Conservation (phyloP, 2,888 invertebrate species). For the Diploptera punctata region DNA sequence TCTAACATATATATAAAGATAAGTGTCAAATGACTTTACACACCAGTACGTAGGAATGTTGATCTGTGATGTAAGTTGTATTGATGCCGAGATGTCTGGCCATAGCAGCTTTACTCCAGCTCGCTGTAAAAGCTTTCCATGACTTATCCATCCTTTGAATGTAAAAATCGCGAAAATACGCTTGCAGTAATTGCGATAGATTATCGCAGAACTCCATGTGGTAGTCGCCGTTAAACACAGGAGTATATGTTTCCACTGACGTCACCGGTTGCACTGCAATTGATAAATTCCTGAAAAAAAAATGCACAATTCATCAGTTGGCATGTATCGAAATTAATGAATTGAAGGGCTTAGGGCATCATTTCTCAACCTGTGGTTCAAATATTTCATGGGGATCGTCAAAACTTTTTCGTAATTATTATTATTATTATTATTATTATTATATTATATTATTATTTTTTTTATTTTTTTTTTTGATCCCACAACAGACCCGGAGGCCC, state of each 20-base stretch:
- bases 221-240: constrained; percentile 83
- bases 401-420: too few species aligned
- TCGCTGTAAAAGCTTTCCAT: constrained; percentile 78
- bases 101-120: constrained; percentile 82
- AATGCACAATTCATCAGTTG: too few species aligned
- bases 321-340: too few species aligned
- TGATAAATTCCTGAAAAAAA: not conserved
- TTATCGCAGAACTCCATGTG: constrained; percentile 95
- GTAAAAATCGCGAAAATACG: constrained; percentile 85
- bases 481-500: too few species aligned
- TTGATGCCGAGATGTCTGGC: constrained; percentile 76
- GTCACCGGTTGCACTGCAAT: not conserved
- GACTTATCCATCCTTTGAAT: constrained; percentile 85
- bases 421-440: too few species aligned
- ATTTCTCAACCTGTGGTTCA: too few species aligned
- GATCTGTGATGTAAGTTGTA: constrained; percentile 52
- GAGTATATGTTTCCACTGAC: constrained; percentile 60
- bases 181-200: constrained; percentile 81
- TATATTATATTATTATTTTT: too few species aligned
- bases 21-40: not conserved
- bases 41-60: constrained; percentile 79
- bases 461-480: too few species aligned
- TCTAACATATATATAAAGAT: too few species aligned
- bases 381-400: too few species aligned
- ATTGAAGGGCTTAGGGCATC: too few species aligned